These are phyloP conservation scores for Thalpophila matura DNA, from an alignment of 2,888 invertebrate genomes.

Conservation along the genomic window DNA sequence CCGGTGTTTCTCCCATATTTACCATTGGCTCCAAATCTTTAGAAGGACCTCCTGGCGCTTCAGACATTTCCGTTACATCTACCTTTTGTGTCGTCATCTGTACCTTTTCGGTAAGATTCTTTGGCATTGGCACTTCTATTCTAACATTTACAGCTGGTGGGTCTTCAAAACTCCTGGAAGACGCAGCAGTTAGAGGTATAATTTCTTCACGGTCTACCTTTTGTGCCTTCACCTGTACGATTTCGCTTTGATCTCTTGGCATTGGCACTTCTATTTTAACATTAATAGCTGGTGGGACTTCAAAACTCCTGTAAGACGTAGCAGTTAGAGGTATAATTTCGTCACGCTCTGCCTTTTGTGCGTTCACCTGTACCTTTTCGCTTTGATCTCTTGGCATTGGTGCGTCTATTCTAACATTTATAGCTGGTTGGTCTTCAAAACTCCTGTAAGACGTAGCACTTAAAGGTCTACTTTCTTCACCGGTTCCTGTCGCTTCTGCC, in stretches of 20 bases:
- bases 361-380: conserved; percentile 16
- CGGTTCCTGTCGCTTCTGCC: not conserved
- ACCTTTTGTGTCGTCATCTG: conserved; percentile 10
- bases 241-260: too few species aligned
- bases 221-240: conserved; percentile 44
- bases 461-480: too few species aligned
- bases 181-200: too few species aligned
- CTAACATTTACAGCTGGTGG: not conserved
- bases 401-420: conserved; percentile 12
- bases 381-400: not conserved
- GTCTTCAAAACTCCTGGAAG: not conserved
- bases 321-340: too few species aligned
- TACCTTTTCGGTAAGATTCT: conserved; percentile 1
- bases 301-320: too few species aligned
- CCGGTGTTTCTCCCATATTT: not conserved
- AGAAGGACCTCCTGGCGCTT: not conserved
- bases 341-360: too few species aligned
- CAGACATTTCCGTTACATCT: not conserved
- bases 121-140: not conserved
- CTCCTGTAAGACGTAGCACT: too few species aligned
- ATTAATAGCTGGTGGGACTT: too few species aligned
- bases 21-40: too few species aligned
- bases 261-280: too few species aligned
- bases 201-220: conserved; percentile 1
- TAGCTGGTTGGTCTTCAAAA: not conserved